A percentile compares a stretch with the other conserved stretches of the same genome.
Evolutionary conservation across 2,888 invertebrate species (phyloP).

Genomic region (Xestia rhomboidea): DNA sequence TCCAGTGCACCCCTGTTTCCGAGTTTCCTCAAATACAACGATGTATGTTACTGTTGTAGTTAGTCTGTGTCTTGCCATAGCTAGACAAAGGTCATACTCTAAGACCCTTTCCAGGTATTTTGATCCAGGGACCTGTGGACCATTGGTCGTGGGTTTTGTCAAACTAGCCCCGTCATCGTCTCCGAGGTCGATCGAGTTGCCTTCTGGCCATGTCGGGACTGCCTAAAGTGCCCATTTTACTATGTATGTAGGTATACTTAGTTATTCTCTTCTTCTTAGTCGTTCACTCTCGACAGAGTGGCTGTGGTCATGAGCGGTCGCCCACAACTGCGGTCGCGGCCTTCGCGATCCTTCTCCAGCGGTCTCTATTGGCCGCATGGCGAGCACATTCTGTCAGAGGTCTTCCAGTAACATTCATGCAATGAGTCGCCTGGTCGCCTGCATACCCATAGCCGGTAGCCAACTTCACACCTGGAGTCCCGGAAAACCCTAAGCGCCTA

Average conservation of each 20-base stretch:
- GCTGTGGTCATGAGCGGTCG: no score
- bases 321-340: no score
- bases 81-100: background rate
- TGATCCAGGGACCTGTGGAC: background rate
- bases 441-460: no score
- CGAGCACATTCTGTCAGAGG: no score
- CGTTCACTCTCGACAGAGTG: no score
- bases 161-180: background rate
- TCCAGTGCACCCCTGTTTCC: background rate
- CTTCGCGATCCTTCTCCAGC: no score
- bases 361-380: no score
- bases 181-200: rapidly evolving
- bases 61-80: background rate
- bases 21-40: background rate
- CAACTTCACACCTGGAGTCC: no score
- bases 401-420: no score
- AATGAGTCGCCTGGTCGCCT: no score
- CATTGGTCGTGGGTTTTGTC: background rate
- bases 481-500: no score
- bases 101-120: background rate
- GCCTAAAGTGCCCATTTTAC: background rate
- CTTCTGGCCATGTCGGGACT: background rate
- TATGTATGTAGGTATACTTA: background rate
- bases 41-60: background rate
- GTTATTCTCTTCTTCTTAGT: no score